phyloP scores from a whole-genome alignment of 1,140 invertebrate genomes.

The Apis laboriosa region DNA sequence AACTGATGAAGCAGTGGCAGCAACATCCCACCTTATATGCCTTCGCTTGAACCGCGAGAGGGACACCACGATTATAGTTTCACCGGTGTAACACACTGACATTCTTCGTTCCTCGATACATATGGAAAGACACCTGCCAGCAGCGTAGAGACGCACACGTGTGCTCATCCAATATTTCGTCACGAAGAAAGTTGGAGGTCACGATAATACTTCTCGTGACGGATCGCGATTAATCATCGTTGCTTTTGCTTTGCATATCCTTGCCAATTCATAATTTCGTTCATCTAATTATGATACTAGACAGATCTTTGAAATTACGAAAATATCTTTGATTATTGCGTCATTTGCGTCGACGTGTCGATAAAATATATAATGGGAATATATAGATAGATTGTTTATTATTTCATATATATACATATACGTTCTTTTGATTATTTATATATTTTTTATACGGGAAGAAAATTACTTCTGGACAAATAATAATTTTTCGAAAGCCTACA shows the following conservation, averaged over 20 bases:
- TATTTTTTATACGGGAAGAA: not conserved
- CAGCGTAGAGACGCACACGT: constrained; percentile 55
- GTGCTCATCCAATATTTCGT: constrained; percentile 3
- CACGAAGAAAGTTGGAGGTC: not conserved
- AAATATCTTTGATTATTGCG: not conserved
- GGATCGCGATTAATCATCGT: not conserved
- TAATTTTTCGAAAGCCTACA: constrained; percentile 52
- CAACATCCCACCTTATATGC: constrained; percentile 81
- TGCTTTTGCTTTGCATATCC: too few relatives aligned
- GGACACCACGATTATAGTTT: constrained; percentile 75
- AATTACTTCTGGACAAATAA: constrained; percentile 20
- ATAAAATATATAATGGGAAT: not conserved
- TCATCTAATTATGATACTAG: too few relatives aligned
- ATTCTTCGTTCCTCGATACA: constrained; percentile 65
- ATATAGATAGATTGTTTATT: not conserved
- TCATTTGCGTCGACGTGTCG: not conserved
- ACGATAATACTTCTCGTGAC: not conserved
- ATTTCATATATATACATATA: not conserved
- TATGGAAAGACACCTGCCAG: constrained; percentile 72
- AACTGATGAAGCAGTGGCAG: constrained; percentile 78
- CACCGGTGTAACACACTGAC: constrained; percentile 71
- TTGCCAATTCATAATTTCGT: not conserved
- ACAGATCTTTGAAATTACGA: not conserved
- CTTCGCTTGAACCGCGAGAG: constrained; percentile 76
- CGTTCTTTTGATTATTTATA: not conserved